Evolutionary conservation across 2,797 vertebrate species (phyloP).

Genomic region (Sphaeramia orbicularis): DNA sequence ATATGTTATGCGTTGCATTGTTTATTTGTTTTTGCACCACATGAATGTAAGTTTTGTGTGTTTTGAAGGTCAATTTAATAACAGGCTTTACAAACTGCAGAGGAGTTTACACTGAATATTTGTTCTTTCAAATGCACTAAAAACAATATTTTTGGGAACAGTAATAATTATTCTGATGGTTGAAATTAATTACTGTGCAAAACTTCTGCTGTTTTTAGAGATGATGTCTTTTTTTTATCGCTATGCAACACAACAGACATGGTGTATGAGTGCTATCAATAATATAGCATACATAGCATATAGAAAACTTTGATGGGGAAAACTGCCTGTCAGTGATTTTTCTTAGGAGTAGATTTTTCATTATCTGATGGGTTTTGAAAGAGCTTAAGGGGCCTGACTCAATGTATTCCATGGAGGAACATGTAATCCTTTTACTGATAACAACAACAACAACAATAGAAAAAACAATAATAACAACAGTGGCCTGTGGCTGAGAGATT

Average conservation of each 20-base stretch:
- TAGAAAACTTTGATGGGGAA: neutral
- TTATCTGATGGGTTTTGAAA: neutral
- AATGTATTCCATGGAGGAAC: neutral
- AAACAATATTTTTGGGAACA: constrained; percentile 2
- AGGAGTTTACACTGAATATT: too few species aligned
- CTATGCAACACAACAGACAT: neutral
- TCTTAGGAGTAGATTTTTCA: neutral
- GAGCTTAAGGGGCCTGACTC: neutral
- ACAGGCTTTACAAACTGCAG: too few species aligned
- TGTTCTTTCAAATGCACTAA: too few species aligned
- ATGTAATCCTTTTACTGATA: neutral
- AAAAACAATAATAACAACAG: neutral
- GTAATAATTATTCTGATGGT: neutral
- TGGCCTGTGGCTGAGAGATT: too few species aligned
- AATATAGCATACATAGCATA: too few species aligned
- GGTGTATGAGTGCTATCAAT: neutral
- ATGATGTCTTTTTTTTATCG: neutral
- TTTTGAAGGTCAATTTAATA: too few species aligned
- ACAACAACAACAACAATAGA: neutral
- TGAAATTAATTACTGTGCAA: constrained; percentile 4
- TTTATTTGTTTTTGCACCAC: too few species aligned
- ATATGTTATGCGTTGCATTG: too few species aligned
- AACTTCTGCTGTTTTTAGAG: constrained; percentile 3
- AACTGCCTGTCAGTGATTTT: neutral
- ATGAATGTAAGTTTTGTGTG: too few species aligned